Evolutionary conservation across 1,140 invertebrate species (phyloP).

Genomic region (Aradophagus sp.): DNA sequence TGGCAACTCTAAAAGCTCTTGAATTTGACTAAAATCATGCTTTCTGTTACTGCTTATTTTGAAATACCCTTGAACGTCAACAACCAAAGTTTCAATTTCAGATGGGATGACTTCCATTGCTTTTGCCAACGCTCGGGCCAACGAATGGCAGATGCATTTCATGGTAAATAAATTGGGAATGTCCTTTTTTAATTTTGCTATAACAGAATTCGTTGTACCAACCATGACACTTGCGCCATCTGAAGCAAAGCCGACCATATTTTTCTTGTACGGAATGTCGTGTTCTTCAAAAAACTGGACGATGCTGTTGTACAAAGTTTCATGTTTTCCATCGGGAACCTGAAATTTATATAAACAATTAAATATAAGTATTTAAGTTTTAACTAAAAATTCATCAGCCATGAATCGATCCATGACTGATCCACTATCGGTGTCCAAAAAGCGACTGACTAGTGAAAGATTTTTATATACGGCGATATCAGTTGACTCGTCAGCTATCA

Average conservation of each 20-base stretch:
- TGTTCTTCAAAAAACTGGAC: conserved; percentile 58
- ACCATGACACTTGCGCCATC: conserved; percentile 63
- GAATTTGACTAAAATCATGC: no score
- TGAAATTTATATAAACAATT: not conserved
- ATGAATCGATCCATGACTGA: no score
- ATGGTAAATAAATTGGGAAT: conserved; percentile 21
- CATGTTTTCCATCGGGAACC: not conserved
- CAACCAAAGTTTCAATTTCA: no score
- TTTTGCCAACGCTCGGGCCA: no score
- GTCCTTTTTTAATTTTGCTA: conserved; percentile 56
- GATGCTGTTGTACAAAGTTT: conserved; percentile 47
- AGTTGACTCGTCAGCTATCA: conserved; percentile 4
- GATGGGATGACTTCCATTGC: no score
- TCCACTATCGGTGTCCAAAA: no score
- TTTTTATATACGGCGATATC: conserved; percentile 1
- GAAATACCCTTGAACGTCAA: no score
- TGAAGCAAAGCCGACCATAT: conserved; percentile 67
- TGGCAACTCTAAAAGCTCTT: no score
- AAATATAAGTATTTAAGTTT: not conserved
- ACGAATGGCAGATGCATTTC: conserved; percentile 34
- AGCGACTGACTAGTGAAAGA: no score
- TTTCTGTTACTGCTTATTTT: no score
- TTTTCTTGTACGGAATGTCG: conserved; percentile 64
- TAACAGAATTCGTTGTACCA: conserved; percentile 49
- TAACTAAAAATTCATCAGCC: no score